phyloP scores from a whole-genome alignment of 1,140 invertebrate species.

The Brachionus asplanchnoidis region DNA sequence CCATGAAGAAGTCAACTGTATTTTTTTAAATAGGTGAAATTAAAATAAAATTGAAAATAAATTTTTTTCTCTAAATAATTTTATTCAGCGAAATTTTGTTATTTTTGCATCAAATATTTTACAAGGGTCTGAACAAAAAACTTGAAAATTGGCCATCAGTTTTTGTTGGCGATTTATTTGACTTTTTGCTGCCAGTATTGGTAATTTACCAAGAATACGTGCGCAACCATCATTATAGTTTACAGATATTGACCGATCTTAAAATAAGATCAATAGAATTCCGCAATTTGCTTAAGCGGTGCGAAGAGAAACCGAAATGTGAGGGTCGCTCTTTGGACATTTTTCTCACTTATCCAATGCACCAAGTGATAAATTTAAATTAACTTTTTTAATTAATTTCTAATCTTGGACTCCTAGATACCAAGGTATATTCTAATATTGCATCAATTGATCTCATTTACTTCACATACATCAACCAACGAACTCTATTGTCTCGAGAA shows the following conservation, averaged over 20 bases:
- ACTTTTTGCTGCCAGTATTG: slow-evolving; percentile 86
- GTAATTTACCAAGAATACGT: slow-evolving; percentile 92
- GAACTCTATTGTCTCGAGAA: slow-evolving; percentile 81
- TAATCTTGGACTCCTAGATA: slow-evolving; percentile 62
- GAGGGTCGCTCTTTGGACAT: slow-evolving; percentile 78
- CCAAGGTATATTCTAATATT: slow-evolving; percentile 85
- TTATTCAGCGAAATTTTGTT: slow-evolving; percentile 73
- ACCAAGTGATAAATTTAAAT: slow-evolving; percentile 63
- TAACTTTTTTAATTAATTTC: not conserved
- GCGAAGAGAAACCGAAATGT: slow-evolving; percentile 76
- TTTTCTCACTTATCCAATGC: slow-evolving; percentile 89
- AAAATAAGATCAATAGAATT: slow-evolving; percentile 74
- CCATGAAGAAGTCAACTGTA: slow-evolving; percentile 89
- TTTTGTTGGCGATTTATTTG: slow-evolving; percentile 77
- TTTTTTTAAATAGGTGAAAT: slow-evolving; percentile 74
- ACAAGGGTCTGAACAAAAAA: slow-evolving; percentile 82
- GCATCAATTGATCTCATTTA: slow-evolving; percentile 82
- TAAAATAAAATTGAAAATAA: not conserved
- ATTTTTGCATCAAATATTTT: slow-evolving; percentile 88
- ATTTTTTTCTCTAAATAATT: not conserved
- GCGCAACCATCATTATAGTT: slow-evolving; percentile 82
- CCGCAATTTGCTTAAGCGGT: slow-evolving; percentile 60
- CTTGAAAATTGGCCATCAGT: slow-evolving; percentile 79
- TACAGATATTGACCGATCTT: slow-evolving; percentile 86
- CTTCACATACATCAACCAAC: slow-evolving; percentile 63